Base-by-base conservation (phyloP, 2,888 invertebrate genomes). In the Gnatocerus cornutus region DNA sequence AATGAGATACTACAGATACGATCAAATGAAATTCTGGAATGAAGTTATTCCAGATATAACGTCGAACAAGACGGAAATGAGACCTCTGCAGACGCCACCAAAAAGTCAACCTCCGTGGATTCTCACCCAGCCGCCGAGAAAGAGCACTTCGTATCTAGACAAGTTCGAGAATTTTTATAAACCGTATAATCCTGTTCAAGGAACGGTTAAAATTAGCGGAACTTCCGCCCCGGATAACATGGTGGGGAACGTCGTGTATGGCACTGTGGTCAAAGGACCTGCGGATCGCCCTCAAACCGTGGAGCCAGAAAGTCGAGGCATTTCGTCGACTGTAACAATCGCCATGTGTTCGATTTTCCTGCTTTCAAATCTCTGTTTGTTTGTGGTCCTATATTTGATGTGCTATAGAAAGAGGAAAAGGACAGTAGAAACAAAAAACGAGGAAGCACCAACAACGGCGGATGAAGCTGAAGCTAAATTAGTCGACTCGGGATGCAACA, bases 21-120 rank as follows among this genome's bases (percentile, higher is more conserved):
- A 91, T 72, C 92, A 92, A 79, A 91, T 95, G 79, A 90, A 90
- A 48, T 95, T 93, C 80, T 97, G 97, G 97, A 91, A 93, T 74
- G 91, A 94, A 62, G 89, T 90, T 41, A 87, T 97, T 52, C 96
- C 96, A 0, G 90, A 91, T 74, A 89, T 92, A 75, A 87, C 91
- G 78, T 77, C 87, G 85, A 74, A 87, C 85, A 76, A 84, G 87
- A 0, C 46, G 63, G n/a, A 56, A 8, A 3, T 9, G 6, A 46
- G 9, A 16, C 68, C 68, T 0, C 33, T 61, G 8, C 52, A 41
- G n/a, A 53, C 16, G 4, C 29, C 63, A n/a, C 76, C 10, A 16
- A 79, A 78, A 70, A 74, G 75, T n/a, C 78, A 80, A 14, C 75
- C 76, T 10, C 71, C 78, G 12, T 76, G 74, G 68, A 76, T 75